Evolutionary conservation across 2,888 invertebrate species (phyloP).

Genomic region (Drosophila buzzatii): DNA sequence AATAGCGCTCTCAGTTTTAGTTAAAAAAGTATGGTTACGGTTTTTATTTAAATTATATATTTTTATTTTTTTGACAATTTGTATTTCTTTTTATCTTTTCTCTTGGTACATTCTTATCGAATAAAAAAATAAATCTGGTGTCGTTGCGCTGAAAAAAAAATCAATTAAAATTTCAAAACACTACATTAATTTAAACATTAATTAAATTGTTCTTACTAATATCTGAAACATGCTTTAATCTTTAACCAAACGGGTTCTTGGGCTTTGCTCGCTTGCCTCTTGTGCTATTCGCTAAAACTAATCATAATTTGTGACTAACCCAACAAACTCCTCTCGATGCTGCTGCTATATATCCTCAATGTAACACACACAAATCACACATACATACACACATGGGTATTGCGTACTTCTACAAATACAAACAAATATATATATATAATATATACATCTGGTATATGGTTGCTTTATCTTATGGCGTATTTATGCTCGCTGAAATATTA

Average conservation of each 20-base stretch:
- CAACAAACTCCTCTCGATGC: conserved; percentile 38
- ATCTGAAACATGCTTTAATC: conserved; percentile 27
- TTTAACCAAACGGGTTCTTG: conserved; percentile 47
- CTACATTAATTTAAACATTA: conserved; percentile 43
- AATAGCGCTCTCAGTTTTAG: conserved; percentile 52
- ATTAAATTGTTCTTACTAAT: conserved; percentile 55
- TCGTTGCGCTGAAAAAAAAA: conserved; percentile 79
- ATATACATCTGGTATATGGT: conserved; percentile 66
- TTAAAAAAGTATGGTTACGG: conserved; percentile 70
- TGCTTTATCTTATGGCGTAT: conserved; percentile 65
- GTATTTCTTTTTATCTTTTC: conserved; percentile 81
- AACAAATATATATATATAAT: conserved; percentile 9
- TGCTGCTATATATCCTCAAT: conserved; percentile 42
- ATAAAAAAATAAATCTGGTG: conserved; percentile 73
- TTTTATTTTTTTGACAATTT: conserved; percentile 79
- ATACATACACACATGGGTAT: conserved; percentile 67
- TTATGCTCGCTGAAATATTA: conserved; percentile 65
- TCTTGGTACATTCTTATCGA: conserved; percentile 67
- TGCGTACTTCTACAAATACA: conserved; percentile 67
- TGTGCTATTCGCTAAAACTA: conserved; percentile 55
- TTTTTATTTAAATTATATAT: conserved; percentile 67
- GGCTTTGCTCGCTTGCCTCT: conserved; percentile 79
- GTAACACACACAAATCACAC: conserved; percentile 32
- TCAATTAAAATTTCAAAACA: conserved; percentile 57
- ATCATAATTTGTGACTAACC: conserved; percentile 63